A percentile compares a stretch with the other conserved stretches of the same genome.
Evolutionary conservation across 2,888 invertebrate genomes (phyloP).

Genomic region (Amphipoea lucens): DNA sequence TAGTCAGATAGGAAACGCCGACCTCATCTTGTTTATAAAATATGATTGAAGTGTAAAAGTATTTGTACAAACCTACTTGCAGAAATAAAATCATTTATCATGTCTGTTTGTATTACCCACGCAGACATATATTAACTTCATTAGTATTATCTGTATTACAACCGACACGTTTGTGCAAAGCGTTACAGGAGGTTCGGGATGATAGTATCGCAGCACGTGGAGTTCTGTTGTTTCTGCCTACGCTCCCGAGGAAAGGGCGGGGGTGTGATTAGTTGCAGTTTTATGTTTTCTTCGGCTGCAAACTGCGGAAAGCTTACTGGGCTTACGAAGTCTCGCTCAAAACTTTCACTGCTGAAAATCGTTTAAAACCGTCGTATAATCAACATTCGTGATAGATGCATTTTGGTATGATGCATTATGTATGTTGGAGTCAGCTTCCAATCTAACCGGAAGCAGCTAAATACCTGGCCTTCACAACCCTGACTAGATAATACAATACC

Average conservation of each 20-base stretch:
- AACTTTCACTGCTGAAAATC: slow-evolving; percentile 2
- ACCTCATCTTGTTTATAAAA: no score
- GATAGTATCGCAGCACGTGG: neutral
- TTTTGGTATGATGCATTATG: neutral
- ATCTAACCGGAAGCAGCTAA: no score
- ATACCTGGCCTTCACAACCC: no score
- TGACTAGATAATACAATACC: no score
- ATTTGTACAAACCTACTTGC: neutral
- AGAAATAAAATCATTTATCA: neutral
- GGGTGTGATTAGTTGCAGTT: neutral
- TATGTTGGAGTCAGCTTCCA: neutral
- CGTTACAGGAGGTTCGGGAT: neutral
- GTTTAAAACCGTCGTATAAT: neutral
- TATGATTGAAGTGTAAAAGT: neutral
- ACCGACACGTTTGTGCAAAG: neutral
- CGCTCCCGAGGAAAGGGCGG: neutral
- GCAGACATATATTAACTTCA: neutral
- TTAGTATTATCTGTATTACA: neutral
- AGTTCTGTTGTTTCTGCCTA: neutral
- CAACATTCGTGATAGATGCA: neutral
- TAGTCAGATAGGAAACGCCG: no score
- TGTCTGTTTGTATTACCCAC: neutral
- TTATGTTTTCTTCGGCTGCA: neutral
- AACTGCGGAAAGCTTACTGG: neutral
- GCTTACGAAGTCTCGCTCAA: neutral